Conservation (phyloP, 35 echinoderm and acorn worm genomes). For the Chiridota heheva region DNA sequence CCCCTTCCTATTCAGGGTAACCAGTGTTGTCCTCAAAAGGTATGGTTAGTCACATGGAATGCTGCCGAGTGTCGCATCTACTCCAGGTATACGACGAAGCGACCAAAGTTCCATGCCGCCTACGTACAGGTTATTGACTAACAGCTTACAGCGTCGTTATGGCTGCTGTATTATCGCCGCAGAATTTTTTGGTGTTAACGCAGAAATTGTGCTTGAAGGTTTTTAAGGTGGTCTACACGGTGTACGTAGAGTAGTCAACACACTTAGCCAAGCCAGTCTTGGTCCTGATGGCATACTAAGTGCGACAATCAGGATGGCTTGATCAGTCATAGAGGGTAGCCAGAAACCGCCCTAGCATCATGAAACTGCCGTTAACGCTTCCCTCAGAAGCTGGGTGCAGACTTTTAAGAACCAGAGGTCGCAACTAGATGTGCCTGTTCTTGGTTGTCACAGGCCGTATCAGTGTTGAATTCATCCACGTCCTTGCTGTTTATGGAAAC, state of each 20-base stretch:
- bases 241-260: neutral
- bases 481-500: too few species aligned
- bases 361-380: too few species aligned
- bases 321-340: constrained; percentile 7
- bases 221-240: neutral
- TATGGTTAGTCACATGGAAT: constrained; percentile 10
- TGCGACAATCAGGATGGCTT: neutral
- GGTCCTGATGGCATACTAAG: neutral
- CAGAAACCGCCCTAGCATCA: too few species aligned
- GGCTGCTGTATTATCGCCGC: neutral
- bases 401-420: too few species aligned
- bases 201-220: neutral
- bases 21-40: constrained; percentile 9
- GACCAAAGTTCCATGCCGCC: constrained; percentile 13
- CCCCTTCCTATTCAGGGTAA: neutral
- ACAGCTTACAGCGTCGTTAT: constrained; percentile 2
- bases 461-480: too few species aligned
- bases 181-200: neutral
- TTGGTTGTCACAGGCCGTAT: too few species aligned
- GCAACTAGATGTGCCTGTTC: too few species aligned
- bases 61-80: constrained; percentile 17
- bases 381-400: too few species aligned
- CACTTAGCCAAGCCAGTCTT: neutral
- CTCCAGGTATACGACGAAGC: neutral
- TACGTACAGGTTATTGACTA: constrained; percentile 5